Conservation (phyloP, 2,888 invertebrate genomes). For the Catocala fraxini region DNA sequence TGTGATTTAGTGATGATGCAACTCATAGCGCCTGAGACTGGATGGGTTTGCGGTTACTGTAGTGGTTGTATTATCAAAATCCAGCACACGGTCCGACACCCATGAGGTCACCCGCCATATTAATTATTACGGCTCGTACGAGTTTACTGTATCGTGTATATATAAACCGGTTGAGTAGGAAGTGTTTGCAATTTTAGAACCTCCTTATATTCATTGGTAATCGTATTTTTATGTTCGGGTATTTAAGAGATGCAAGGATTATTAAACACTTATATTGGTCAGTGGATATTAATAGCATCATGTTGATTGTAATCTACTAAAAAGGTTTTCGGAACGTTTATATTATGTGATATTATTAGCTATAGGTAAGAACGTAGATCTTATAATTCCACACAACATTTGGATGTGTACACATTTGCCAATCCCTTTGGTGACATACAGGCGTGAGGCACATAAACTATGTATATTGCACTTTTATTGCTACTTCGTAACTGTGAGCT, state of each 20-base stretch:
- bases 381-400: too few relatives aligned
- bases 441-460: too few relatives aligned
- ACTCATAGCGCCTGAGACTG: slow-evolving; percentile 32
- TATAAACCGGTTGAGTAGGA: slow-evolving; percentile 42
- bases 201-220: slow-evolving; percentile 12
- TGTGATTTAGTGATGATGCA: slow-evolving; percentile 55
- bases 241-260: background rate
- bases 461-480: too few relatives aligned
- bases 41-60: slow-evolving; percentile 29
- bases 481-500: too few relatives aligned
- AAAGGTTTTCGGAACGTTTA: too few relatives aligned
- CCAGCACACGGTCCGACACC: slow-evolving; percentile 29
- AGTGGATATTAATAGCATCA: too few relatives aligned
- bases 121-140: slow-evolving; percentile 45
- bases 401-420: too few relatives aligned
- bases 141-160: slow-evolving; percentile 40
- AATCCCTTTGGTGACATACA: too few relatives aligned
- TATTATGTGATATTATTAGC: too few relatives aligned
- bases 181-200: slow-evolving; percentile 28
- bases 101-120: slow-evolving; percentile 42
- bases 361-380: too few relatives aligned
- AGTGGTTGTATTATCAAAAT: slow-evolving; percentile 35
- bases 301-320: too few relatives aligned
- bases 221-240: slow-evolving; percentile 1
- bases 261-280: slow-evolving; percentile 9